Conservation (phyloP, 2,113 vertebrate species). For the Zingel zingel region DNA sequence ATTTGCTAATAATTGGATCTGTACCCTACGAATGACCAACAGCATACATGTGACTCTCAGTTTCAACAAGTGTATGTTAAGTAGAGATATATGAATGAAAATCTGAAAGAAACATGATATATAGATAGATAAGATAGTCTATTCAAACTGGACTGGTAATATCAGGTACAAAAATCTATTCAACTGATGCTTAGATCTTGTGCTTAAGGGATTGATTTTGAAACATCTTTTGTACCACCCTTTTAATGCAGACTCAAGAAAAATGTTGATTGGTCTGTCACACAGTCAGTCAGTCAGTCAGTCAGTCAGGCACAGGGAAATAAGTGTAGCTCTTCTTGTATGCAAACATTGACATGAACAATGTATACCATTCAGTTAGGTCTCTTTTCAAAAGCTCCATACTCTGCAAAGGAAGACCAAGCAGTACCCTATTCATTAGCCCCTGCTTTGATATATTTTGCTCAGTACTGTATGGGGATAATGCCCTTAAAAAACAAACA, state of each 20-base stretch:
- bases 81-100: neutral
- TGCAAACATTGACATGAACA: slow-evolving; percentile 65
- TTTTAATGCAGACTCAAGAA: slow-evolving; percentile 49
- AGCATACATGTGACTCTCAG: too few relatives aligned
- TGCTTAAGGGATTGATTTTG: slow-evolving; percentile 40
- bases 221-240: slow-evolving; percentile 52
- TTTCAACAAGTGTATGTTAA: too few relatives aligned
- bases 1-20: too few relatives aligned
- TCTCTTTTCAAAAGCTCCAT: slow-evolving; percentile 72
- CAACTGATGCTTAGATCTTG: slow-evolving; percentile 17
- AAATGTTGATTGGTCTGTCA: slow-evolving; percentile 49
- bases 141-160: neutral
- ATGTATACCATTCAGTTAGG: slow-evolving; percentile 71
- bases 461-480: slow-evolving; percentile 59
- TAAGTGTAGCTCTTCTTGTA: slow-evolving; percentile 63
- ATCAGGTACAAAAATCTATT: slow-evolving; percentile 23
- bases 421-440: slow-evolving; percentile 71
- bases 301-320: slow-evolving; percentile 52
- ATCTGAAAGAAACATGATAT: too few relatives aligned
- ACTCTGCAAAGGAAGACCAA: slow-evolving; percentile 75
- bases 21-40: too few relatives aligned
- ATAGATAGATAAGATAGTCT: too few relatives aligned
- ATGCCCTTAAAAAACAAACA: slow-evolving; percentile 50
- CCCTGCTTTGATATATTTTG: slow-evolving; percentile 63
- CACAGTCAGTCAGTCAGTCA: slow-evolving; percentile 50